These are phyloP conservation scores for Oxyruncus cristatus DNA, from an alignment of 2,113 vertebrate species.

Conservation along the genomic window DNA sequence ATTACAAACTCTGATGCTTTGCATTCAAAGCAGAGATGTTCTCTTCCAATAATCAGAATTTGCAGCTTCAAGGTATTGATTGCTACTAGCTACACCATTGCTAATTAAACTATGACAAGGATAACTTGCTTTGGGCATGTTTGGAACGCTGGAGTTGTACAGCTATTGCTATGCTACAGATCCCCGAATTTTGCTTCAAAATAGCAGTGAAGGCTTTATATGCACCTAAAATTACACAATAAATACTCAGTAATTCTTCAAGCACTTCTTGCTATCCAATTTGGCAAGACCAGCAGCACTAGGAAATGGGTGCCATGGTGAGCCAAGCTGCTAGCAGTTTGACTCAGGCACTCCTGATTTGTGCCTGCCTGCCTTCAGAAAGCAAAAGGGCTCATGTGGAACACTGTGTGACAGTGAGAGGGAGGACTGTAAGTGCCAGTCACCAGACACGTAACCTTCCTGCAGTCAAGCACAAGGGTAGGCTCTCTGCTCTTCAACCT, in stretches of 20 bases:
- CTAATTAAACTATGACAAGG: background rate
- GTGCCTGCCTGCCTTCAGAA: background rate
- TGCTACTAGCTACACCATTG: background rate
- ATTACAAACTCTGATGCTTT: background rate
- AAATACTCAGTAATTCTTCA: constrained; percentile 27
- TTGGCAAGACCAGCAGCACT: constrained; percentile 28
- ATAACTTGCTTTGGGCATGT: background rate
- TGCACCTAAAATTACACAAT: constrained; percentile 40
- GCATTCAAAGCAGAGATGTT: background rate
- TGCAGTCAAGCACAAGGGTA: background rate
- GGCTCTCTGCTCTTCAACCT: background rate
- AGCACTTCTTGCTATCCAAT: constrained; percentile 29
- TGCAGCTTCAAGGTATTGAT: background rate
- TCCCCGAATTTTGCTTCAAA: constrained; percentile 40
- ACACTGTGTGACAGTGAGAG: background rate
- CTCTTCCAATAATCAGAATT: background rate
- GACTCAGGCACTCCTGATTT: background rate
- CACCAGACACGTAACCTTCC: background rate
- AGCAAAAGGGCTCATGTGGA: background rate
- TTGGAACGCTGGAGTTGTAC: constrained; percentile 24
- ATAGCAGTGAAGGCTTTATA: constrained; percentile 22
- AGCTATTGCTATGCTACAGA: constrained; percentile 49
- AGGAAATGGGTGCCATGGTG: background rate
- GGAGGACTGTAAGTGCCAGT: background rate
- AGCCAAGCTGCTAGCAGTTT: background rate